These are phyloP conservation scores for Odocoileus virginianus DNA, from an alignment of 2,113 vertebrate genomes.

Conservation along the genomic window DNA sequence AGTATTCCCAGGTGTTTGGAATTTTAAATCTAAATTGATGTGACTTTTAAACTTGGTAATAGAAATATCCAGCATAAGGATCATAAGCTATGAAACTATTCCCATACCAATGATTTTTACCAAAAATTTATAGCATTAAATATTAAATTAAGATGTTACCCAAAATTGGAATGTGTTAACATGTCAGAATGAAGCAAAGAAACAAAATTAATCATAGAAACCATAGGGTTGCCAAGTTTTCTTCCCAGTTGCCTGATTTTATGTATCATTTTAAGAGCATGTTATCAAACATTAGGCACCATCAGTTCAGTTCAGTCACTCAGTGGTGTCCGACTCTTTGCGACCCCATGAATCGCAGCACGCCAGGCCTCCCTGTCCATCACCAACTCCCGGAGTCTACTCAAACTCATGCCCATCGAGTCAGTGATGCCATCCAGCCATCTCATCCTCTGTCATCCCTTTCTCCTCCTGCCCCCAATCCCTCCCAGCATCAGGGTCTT, in stretches of 20 bases:
- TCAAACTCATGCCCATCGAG: too few species aligned
- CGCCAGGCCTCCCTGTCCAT: too few species aligned
- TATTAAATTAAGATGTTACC: slow-evolving; percentile 56
- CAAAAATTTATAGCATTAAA: slow-evolving; percentile 50
- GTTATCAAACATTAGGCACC: neutral
- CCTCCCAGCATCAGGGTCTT: too few species aligned
- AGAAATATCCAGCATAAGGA: slow-evolving; percentile 43
- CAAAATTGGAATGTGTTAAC: slow-evolving; percentile 34
- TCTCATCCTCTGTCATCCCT: too few species aligned
- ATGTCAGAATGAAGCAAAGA: slow-evolving; percentile 45
- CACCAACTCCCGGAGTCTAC: too few species aligned
- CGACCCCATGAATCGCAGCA: too few species aligned
- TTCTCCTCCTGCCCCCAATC: too few species aligned
- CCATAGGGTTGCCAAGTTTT: neutral
- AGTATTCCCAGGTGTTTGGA: slow-evolving; percentile 61
- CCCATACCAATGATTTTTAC: slow-evolving; percentile 30
- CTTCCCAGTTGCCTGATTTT: slow-evolving; percentile 51
- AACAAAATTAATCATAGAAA: slow-evolving; percentile 5
- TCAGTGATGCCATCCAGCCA: too few species aligned
- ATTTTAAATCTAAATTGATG: slow-evolving; percentile 70
- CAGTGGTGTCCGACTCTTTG: too few species aligned
- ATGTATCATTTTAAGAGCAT: neutral
- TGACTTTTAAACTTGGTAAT: slow-evolving; percentile 63
- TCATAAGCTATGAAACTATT: slow-evolving; percentile 49
- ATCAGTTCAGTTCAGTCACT: too few species aligned